Conservation (phyloP, 2,797 vertebrate genomes). For the Schizopygopsis pylzovi region DNA sequence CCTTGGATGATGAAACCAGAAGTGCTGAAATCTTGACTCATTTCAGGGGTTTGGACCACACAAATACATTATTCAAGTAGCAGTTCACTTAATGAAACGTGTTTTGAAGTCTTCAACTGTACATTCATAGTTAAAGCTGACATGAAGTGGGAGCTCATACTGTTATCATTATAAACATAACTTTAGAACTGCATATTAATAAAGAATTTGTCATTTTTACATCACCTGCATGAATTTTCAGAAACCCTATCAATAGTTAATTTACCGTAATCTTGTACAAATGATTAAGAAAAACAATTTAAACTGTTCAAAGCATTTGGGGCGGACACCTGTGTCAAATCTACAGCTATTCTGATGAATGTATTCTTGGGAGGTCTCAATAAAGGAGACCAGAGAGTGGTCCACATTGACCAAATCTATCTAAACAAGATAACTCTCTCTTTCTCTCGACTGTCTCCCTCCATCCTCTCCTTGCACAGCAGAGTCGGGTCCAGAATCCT, state of each 20-base stretch:
- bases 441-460: conserved; percentile 14
- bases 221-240: neutral
- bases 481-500: conserved; percentile 74
- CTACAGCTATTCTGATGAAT: neutral
- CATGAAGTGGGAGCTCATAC: neutral
- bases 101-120: neutral
- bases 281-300: neutral
- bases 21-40: neutral
- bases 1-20: neutral
- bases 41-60: neutral
- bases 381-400: conserved; percentile 58
- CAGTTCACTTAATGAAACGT: neutral
- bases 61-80: neutral
- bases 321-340: conserved; percentile 7
- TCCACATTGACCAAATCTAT: conserved; percentile 48
- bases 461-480: conserved; percentile 56
- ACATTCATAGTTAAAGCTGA: neutral
- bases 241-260: neutral
- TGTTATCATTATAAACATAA: neutral
- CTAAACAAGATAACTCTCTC: conserved; percentile 49
- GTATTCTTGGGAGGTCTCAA: conserved; percentile 61
- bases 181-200: neutral
- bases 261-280: neutral
- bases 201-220: neutral
- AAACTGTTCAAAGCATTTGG: conserved; percentile 55